Base-by-base conservation (phyloP, 2,113 vertebrate species). In the Melanotaenia duboulayi region DNA sequence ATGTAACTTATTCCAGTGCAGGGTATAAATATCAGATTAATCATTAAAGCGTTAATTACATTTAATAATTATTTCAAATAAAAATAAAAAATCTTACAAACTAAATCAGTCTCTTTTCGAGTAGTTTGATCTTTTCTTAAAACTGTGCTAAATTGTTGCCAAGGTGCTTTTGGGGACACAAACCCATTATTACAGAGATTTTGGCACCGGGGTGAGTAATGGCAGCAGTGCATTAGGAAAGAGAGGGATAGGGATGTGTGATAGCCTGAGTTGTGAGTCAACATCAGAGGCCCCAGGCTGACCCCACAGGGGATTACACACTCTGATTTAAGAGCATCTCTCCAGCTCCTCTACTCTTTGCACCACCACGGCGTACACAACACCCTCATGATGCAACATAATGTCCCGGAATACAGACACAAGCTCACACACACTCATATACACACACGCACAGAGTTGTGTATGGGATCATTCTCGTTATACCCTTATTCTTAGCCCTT, bases 291-390 rank as follows among this genome's bases (percentile, higher is more conserved):
- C 89, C 76, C 63, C 59, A 51, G 60, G 37, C 86, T 85, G 84
- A 88, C 84, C 76, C 81, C 75, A 63, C 80, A 35, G 63, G 66
- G 87, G 89, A 89, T 88, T 91, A 93, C 87, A 90, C 77, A 82
- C 81, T 87, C 83, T 91, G 91, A 93, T 92, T 93, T 92, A 91
- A 92, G 90, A 91, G 90, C 90, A 86, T 87, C 85, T 84, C 80
- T 71, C 79, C 76, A 77, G 68, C 71, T 84, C 69, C 64, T 69
- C 76, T 68, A 71, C 63, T 77, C 84, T 63, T 24, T 56, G 66
- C n/a, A 59, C 74, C 71, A 76, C 73, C 70, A 25, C 28, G 5
- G 57, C 51, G 35, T 62, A 81, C 55, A 75, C 70, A 81, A 75
- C 78, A 75, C 74, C 57, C 80, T 76, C 84, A 75, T 72, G 74